Base-by-base conservation (phyloP, 2,113 vertebrate genomes). In the Campylomormyrus numenius region DNA sequence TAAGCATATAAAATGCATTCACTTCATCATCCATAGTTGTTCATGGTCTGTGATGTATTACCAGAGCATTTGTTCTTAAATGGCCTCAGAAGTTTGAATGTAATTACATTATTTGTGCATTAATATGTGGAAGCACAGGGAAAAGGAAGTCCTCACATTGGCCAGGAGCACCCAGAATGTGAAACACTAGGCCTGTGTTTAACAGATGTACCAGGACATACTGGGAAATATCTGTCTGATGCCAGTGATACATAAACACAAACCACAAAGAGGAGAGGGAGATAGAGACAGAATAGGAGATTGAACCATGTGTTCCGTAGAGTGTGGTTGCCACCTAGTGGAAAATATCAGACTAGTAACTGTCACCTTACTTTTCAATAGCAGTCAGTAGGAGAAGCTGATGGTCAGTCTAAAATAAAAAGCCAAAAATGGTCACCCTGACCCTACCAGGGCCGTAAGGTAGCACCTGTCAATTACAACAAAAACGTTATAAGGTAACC, bases 281-380 rank as follows among this genome's bases (percentile, higher is more conserved):
- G n/a, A 87, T 11, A 45, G 58, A 39, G 21, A 27, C 62, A 13
- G 62, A 90, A 62, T n/a, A 24, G 46, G 39, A 52, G 83, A n/a
- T 58, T 53, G 62, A 83, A 62, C 1, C 7, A 45, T 46, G 7
- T 31, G 27, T 58, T 95, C 56, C 89, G 87, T 53, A 94, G 95
- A 93, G 91, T 94, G 0, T 93, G 95, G 93, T 92, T 95, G 95
- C 97, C 96, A 96, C 92, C 97, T 97, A 96, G 95, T 95, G 97
- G 94, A 91, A 49, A 2, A 5, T 74, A n/a, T 39, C 21, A 70
- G 27, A 74, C 19, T 85, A n/a, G 53, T 50, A 88, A 46, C 7
- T 58, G 52, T 52, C 53, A 46, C 66, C 42, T 45, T 42, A 88
- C 42, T 39, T 80, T 52, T 80, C 50, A 45, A 31, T 80, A 49